Conservation (phyloP, 2,113 vertebrate species). For the Sminthopsis crassicaudata region DNA sequence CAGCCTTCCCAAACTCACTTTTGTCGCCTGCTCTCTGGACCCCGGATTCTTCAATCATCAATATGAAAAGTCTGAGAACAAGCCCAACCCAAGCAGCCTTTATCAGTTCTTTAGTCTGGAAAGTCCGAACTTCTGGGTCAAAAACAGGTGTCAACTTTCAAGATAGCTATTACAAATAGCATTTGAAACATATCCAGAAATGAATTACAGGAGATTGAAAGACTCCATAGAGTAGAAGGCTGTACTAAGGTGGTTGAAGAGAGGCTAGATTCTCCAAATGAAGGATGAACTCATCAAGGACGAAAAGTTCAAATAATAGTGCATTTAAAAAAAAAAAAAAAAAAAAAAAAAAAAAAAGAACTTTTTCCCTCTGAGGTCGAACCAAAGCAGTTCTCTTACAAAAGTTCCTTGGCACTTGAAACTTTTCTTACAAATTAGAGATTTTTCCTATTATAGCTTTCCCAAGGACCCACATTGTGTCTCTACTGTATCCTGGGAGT, state of each 20-base stretch:
- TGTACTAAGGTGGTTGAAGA: neutral
- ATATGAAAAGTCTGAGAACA: neutral
- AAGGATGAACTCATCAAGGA: neutral
- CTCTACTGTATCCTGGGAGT: neutral
- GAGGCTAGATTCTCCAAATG: neutral
- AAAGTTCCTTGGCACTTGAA: neutral
- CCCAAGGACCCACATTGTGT: rapidly evolving
- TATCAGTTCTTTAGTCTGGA: constrained; percentile 7
- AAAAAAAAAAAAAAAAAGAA: too few relatives aligned
- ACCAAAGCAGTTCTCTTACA: neutral
- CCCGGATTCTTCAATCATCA: neutral
- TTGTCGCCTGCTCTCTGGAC: neutral
- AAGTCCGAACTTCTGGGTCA: neutral
- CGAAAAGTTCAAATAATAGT: neutral
- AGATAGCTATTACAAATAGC: constrained; percentile 5
- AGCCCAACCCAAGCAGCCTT: neutral
- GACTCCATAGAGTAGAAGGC: constrained; percentile 5
- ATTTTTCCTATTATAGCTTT: too few relatives aligned
- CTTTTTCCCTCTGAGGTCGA: neutral
- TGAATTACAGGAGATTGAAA: neutral
- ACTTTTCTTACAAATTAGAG: neutral
- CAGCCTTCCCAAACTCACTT: neutral
- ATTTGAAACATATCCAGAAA: constrained; percentile 12
- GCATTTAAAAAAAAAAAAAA: too few relatives aligned
- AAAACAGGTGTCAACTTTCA: neutral